Percentiles rank a stretch among this genome's conserved stretches.
Evolutionary conservation across 2,888 invertebrate genomes (phyloP).

Genomic region (Ernsta delagoae): DNA sequence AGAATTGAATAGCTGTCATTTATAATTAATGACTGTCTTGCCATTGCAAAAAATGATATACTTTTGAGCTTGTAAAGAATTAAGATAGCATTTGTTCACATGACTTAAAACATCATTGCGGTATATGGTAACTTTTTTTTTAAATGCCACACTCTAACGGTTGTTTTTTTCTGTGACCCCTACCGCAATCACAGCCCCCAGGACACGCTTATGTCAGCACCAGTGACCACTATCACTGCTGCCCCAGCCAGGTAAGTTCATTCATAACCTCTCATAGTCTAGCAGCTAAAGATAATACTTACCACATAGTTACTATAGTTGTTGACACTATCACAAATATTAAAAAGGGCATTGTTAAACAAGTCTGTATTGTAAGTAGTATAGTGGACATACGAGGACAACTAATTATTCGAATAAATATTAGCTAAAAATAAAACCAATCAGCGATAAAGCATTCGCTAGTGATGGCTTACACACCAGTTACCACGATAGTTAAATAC

Average conservation of each 20-base stretch:
- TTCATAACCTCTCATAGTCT: background rate
- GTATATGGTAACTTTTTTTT: background rate
- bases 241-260: constrained; percentile 15
- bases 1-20: too few relatives aligned
- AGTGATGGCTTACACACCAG: background rate
- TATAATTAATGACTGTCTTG: too few relatives aligned
- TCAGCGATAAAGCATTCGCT: background rate
- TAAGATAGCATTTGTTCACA: too few relatives aligned
- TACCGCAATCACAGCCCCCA: constrained; percentile 4
- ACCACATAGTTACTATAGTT: too few relatives aligned
- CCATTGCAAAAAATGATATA: too few relatives aligned
- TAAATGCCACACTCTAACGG: background rate
- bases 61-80: too few relatives aligned
- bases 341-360: too few relatives aligned
- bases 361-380: too few relatives aligned
- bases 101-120: too few relatives aligned
- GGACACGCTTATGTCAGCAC: constrained; percentile 14
- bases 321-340: too few relatives aligned
- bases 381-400: too few relatives aligned
- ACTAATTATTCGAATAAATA: background rate
- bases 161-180: constrained; percentile 7
- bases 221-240: constrained; percentile 18
- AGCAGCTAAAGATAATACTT: background rate
- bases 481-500: too few relatives aligned
- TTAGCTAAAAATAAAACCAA: background rate